These are phyloP conservation scores for Ophion ventricosus DNA, from an alignment of 2,888 invertebrate species.

Conservation along the genomic window DNA sequence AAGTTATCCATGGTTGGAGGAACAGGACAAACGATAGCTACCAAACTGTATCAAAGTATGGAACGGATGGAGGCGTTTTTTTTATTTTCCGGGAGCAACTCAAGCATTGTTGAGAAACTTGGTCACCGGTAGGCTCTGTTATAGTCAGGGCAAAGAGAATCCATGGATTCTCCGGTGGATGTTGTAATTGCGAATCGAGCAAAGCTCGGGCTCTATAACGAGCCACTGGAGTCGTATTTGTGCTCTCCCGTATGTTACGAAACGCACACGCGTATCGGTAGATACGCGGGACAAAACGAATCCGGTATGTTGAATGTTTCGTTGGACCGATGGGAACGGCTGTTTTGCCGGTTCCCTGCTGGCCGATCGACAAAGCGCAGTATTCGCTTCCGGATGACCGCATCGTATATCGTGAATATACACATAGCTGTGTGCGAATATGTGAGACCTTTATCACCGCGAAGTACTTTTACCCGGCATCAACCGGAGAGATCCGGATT, in stretches of 20 bases:
- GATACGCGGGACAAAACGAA: slow-evolving; percentile 47
- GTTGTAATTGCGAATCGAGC: slow-evolving; percentile 37
- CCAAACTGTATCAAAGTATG: not conserved
- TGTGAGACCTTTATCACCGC: not conserved
- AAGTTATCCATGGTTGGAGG: too few relatives aligned
- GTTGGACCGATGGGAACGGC: slow-evolving; percentile 37
- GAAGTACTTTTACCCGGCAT: slow-evolving; percentile 33
- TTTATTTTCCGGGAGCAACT: slow-evolving; percentile 5
- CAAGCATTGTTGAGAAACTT: slow-evolving; percentile 7
- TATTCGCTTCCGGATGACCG: slow-evolving; percentile 33
- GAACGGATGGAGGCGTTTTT: not conserved
- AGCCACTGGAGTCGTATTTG: slow-evolving; percentile 8
- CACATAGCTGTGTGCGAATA: not conserved
- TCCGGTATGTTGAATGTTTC: slow-evolving; percentile 1
- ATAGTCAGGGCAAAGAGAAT: slow-evolving; percentile 16
- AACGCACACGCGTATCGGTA: slow-evolving; percentile 13
- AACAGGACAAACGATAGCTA: too few relatives aligned
- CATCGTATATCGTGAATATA: slow-evolving; percentile 1
- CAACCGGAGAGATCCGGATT: slow-evolving; percentile 26
- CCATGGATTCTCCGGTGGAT: not conserved
- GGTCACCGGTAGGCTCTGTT: not conserved
- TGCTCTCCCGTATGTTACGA: not conserved
- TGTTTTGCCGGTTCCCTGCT: slow-evolving; percentile 7
- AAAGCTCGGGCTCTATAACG: slow-evolving; percentile 5
- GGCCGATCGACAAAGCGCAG: slow-evolving; percentile 46